Base-by-base conservation (phyloP, 2,113 vertebrate species). In the Brienomyrus brachyistius region DNA sequence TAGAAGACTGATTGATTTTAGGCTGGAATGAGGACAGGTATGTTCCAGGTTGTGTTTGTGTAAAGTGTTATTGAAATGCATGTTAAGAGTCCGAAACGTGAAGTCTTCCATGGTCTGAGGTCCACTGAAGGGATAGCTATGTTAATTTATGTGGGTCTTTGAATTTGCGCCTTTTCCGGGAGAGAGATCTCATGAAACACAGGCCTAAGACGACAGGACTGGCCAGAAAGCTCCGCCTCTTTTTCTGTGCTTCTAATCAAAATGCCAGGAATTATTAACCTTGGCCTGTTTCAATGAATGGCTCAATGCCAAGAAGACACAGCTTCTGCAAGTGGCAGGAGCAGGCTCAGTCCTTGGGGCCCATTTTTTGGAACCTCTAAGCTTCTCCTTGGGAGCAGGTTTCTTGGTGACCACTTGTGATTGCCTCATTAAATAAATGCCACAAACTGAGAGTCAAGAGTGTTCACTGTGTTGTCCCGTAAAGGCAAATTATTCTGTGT, bases 201-300 rank as follows among this genome's bases (percentile, higher is more conserved):
- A 91, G 91, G 92, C 93, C 91, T 92, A 40, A 88, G 87, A 88
- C 13, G 74, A 90, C 88, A 82, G 77, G 56, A 48, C 47, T 89
- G 52, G 11, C 62, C 62, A 90, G 91, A 88, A 91, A 91, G 47
- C 86, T 82, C 52, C 92, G 89, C 91, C 91, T 92, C 88, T 89
- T 91, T 87, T 92, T 92, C 90, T 66, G 88, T 66, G 92, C 47
- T 50, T 85, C 40, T 85, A 93, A 92, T 90, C 88, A 19, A 43
- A 80, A 80, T 80, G 40, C 74, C 88, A 90, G 35, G 21, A 40
- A 40, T 91, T 84, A 91, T 94, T 94, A 94, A 89, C 83, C 4
- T 43, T 91, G 91, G 47, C 83, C 48, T 89, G 89, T 90, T 92
- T 92, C 91, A 90, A 92, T 91, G 6, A 91, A 89, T 93, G 92